A percentile compares a stretch with the other conserved stretches of the same genome.
Evolutionary conservation across 2,797 vertebrate genomes (phyloP).

Genomic region (Micropoecilia bifurca): DNA sequence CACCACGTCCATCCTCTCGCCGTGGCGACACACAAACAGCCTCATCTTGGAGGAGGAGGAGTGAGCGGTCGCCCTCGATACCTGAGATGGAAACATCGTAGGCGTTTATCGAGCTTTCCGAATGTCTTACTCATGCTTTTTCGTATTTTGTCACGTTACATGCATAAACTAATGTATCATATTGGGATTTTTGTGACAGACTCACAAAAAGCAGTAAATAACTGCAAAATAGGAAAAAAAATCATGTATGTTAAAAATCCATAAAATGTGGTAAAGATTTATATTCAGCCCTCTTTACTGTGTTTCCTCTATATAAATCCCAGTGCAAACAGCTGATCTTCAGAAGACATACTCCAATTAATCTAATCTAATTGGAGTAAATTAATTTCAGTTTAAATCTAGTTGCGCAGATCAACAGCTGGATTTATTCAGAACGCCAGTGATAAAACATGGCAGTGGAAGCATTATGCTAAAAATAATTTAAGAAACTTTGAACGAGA

Average conservation of each 20-base stretch:
- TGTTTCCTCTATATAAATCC: background rate
- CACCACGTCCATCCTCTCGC: conserved; percentile 98
- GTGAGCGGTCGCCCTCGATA: conserved; percentile 82
- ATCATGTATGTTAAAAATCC: background rate
- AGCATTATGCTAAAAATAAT: background rate
- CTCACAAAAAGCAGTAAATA: background rate
- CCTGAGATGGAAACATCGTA: conserved; percentile 70
- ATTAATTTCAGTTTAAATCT: background rate
- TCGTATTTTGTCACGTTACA: background rate
- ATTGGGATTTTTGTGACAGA: background rate
- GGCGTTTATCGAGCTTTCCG: background rate
- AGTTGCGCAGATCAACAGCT: background rate
- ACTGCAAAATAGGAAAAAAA: background rate
- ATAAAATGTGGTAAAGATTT: background rate
- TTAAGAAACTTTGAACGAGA: background rate
- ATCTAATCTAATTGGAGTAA: background rate
- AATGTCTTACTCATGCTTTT: background rate
- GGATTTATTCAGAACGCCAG: background rate
- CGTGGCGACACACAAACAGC: conserved; percentile 96
- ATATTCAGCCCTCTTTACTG: background rate
- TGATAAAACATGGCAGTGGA: background rate
- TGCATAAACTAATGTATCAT: background rate
- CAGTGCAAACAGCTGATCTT: background rate
- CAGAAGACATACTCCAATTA: no score
- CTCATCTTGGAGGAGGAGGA: conserved; percentile 88